These are phyloP conservation scores for Pyrrhosoma nymphula DNA, from an alignment of 2,888 invertebrate species.

Conservation along the genomic window DNA sequence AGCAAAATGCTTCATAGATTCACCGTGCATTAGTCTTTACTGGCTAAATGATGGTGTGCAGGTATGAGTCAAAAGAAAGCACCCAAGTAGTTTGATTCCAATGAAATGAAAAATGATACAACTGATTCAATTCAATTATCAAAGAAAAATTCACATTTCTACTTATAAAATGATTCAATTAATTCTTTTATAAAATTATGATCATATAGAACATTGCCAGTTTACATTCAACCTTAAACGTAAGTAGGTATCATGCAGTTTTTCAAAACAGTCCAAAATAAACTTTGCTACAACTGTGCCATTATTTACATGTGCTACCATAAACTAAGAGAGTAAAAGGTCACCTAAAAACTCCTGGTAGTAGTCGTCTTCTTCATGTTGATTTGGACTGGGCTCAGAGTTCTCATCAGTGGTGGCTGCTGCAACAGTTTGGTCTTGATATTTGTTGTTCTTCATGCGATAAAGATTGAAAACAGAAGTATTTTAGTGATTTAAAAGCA, in stretches of 20 bases:
- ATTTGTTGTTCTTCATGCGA: conserved; percentile 12
- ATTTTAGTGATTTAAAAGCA: background rate
- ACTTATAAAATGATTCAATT: background rate
- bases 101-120: too few relatives aligned
- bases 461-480: background rate
- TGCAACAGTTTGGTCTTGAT: background rate
- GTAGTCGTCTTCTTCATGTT: conserved; percentile 59
- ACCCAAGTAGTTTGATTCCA: too few relatives aligned
- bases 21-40: too few relatives aligned
- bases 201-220: too few relatives aligned
- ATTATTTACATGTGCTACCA: conserved; percentile 10
- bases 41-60: too few relatives aligned
- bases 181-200: background rate
- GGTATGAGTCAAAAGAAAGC: too few relatives aligned
- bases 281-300: background rate
- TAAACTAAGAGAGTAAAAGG: background rate
- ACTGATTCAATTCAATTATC: too few relatives aligned
- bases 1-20: too few relatives aligned
- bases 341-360: conserved; percentile 64
- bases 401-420: conserved; percentile 21
- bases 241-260: background rate
- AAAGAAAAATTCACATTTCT: background rate
- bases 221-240: too few relatives aligned
- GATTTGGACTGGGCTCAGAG: conserved; percentile 45
- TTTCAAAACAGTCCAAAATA: background rate